Conservation (phyloP, 37 sponge, comb jelly and placozoan genomes). For the Chondrilla cf. caribensis region DNA sequence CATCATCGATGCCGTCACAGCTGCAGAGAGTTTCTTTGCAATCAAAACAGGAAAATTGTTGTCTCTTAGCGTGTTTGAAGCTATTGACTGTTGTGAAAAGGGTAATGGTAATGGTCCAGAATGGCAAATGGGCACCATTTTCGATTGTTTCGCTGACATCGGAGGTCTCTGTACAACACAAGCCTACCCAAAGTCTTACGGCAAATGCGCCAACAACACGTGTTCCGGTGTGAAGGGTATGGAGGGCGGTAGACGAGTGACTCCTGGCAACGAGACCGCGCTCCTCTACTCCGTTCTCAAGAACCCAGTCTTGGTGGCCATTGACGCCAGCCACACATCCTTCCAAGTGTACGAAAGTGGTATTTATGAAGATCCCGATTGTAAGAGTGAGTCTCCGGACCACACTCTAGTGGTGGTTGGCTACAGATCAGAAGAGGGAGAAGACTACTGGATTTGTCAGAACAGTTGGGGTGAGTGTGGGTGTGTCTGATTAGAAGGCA, state of each 20-base stretch:
- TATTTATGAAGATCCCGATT: conserved; percentile 45
- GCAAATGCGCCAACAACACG: conserved; percentile 20
- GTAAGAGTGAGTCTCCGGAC: conserved; percentile 38
- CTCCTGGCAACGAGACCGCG: conserved; percentile 48
- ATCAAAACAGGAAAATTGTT: conserved; percentile 46
- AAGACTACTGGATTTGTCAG: conserved; percentile 61
- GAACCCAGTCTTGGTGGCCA: too few species aligned
- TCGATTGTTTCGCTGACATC: too few species aligned
- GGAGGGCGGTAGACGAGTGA: too few species aligned
- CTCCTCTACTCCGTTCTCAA: conserved; percentile 47
- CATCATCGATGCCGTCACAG: conserved; percentile 11
- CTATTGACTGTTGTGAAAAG: too few species aligned
- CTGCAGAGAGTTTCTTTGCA: conserved; percentile 38
- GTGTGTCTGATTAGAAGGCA: too few species aligned
- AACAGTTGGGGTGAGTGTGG: too few species aligned
- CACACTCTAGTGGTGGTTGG: conserved; percentile 61
- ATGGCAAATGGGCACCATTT: too few species aligned
- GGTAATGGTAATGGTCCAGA: too few species aligned
- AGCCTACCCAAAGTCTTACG: neutral
- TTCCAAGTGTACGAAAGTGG: conserved; percentile 44
- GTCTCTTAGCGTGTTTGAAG: conserved; percentile 38
- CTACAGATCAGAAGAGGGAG: conserved; percentile 48
- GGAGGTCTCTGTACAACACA: conserved; percentile 46
- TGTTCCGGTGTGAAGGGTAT: too few species aligned
- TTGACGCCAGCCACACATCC: too few species aligned